phyloP scores from a whole-genome alignment of 2,797 vertebrate genomes.

The Gephyroberyx darwinii region DNA sequence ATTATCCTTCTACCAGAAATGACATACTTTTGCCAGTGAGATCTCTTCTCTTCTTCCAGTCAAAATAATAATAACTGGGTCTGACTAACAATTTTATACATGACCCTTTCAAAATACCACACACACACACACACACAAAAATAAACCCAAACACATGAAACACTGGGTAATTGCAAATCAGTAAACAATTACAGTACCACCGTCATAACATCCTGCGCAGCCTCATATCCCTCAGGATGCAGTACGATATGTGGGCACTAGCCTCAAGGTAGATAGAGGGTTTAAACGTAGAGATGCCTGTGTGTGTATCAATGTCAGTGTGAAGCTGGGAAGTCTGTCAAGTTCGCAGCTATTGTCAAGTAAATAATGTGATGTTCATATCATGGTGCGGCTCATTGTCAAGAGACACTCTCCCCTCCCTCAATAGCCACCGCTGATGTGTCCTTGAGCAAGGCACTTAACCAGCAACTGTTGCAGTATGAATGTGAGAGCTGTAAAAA shows the following conservation, averaged over 20 bases:
- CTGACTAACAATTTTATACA: too few relatives aligned
- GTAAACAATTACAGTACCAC: slow-evolving; percentile 73
- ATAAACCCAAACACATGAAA: slow-evolving; percentile 51
- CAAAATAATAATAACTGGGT: too few relatives aligned
- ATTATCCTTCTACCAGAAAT: too few relatives aligned
- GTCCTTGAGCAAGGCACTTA: too few relatives aligned
- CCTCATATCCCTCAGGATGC: slow-evolving; percentile 63
- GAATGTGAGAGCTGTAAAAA: too few relatives aligned
- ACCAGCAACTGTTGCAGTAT: too few relatives aligned
- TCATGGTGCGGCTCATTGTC: background rate
- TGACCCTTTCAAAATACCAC: too few relatives aligned
- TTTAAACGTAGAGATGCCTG: background rate
- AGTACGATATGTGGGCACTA: slow-evolving; percentile 30
- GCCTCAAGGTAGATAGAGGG: background rate
- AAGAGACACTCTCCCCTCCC: too few relatives aligned
- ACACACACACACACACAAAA: slow-evolving; percentile 29
- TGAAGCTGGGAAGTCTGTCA: background rate
- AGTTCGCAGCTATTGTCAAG: background rate
- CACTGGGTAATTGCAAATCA: slow-evolving; percentile 75
- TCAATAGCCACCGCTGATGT: too few relatives aligned
- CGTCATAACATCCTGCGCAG: slow-evolving; percentile 67
- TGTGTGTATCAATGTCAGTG: background rate
- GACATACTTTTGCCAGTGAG: too few relatives aligned
- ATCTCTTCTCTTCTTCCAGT: background rate
- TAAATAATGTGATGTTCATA: background rate